Percentiles rank a stretch among this genome's conserved stretches.
These are phyloP conservation scores for Cerceris rybyensis DNA, from an alignment of 2,888 invertebrate genomes.

Conservation along the genomic window DNA sequence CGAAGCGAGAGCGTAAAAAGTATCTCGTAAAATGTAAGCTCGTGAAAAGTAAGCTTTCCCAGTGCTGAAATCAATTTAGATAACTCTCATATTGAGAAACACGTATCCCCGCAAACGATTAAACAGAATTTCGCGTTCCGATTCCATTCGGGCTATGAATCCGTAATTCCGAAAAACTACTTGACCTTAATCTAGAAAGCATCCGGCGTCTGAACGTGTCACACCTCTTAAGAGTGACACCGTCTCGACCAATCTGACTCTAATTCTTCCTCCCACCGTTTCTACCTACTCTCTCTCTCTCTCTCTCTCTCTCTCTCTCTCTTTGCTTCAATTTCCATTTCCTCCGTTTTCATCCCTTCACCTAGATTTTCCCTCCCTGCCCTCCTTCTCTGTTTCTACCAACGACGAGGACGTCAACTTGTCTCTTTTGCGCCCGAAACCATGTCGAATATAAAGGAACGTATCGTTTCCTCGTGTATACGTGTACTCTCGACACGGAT, in stretches of 20 bases:
- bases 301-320: not conserved
- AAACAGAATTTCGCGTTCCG: constrained; percentile 7
- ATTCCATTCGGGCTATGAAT: constrained; percentile 2
- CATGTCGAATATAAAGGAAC: constrained; percentile 21
- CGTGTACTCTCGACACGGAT: not conserved
- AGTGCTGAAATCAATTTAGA: not conserved
- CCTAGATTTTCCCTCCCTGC: not conserved
- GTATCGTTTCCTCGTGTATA: not conserved
- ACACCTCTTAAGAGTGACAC: constrained; percentile 25
- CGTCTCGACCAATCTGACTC: constrained; percentile 27
- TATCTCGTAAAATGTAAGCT: not conserved
- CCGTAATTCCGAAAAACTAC: constrained; percentile 11
- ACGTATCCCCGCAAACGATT: not conserved
- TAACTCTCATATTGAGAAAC: not conserved
- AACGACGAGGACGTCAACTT: not conserved
- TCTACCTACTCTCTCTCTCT: not conserved
- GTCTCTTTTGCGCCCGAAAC: constrained; percentile 1
- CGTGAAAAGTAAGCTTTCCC: not conserved
- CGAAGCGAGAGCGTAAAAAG: too few species aligned
- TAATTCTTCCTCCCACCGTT: constrained; percentile 12
- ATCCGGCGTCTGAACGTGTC: constrained; percentile 6
- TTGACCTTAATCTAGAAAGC: constrained; percentile 16
- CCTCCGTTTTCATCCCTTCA: not conserved
- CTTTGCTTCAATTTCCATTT: constrained; percentile 1
- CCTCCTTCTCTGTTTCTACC: constrained; percentile 3